phyloP scores from a whole-genome alignment of 2,113 vertebrate species.

The Glaucidium brasilianum region DNA sequence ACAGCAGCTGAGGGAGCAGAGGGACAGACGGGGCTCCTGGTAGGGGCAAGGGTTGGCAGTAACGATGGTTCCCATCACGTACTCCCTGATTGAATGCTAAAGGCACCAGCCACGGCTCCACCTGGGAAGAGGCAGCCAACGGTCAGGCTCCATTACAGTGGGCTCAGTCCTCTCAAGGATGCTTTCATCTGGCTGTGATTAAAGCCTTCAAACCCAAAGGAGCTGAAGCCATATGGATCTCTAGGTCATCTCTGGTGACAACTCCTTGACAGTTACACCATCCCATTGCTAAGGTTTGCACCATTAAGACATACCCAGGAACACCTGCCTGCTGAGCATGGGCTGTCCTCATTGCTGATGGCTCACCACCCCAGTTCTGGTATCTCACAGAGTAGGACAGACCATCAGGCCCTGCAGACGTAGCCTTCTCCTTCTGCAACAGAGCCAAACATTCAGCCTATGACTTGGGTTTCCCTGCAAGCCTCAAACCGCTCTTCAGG shows the following conservation, averaged over 20 bases:
- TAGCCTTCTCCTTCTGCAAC: neutral
- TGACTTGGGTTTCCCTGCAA: neutral
- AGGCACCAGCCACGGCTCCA: neutral
- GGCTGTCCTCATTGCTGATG: neutral
- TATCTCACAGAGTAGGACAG: neutral
- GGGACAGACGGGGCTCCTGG: neutral
- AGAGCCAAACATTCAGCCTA: neutral
- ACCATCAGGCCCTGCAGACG: neutral
- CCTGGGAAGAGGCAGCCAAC: neutral
- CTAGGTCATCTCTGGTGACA: neutral
- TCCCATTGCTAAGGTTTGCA: neutral
- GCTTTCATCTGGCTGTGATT: neutral
- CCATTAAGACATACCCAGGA: accelerated
- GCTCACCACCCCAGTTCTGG: neutral
- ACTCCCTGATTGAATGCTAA: neutral
- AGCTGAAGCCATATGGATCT: neutral
- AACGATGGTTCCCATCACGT: neutral
- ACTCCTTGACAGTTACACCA: neutral
- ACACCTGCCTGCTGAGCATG: neutral
- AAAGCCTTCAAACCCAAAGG: neutral
- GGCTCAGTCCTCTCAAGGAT: neutral
- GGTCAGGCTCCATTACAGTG: neutral
- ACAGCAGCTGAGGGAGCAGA: neutral
- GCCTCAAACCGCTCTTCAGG: neutral
- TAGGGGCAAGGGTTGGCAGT: neutral